Percentiles rank a stretch among this genome's conserved stretches.
Conservation (phyloP, 2,797 vertebrate genomes). For the Diplodus puntazzo region DNA sequence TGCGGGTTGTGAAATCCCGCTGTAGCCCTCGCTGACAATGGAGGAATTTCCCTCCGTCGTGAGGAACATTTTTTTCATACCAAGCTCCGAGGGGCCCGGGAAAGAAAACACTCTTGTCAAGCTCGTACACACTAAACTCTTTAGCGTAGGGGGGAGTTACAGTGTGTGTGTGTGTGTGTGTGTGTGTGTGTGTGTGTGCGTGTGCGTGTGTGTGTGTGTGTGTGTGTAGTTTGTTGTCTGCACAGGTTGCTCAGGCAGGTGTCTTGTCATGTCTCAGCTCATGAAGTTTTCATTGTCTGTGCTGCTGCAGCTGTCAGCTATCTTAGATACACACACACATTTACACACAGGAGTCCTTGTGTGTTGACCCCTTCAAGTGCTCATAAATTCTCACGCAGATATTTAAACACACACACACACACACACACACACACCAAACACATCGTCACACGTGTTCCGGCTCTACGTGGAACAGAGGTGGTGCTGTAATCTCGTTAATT, state of each 20-base stretch:
- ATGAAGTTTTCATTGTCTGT: constrained; percentile 54
- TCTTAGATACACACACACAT: constrained; percentile 21
- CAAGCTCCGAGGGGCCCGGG: constrained; percentile 64
- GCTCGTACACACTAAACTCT: constrained; percentile 61
- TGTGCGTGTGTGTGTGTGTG: neutral
- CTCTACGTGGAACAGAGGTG: constrained; percentile 23
- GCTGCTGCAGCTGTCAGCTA: constrained; percentile 34
- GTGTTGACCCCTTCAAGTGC: constrained; percentile 52
- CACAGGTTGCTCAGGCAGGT: constrained; percentile 54
- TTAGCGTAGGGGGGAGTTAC: constrained; percentile 36
- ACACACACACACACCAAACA: constrained; percentile 6
- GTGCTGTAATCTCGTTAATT: constrained; percentile 56
- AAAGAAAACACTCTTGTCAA: constrained; percentile 69
- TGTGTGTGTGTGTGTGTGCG: constrained; percentile 20
- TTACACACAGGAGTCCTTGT: constrained; percentile 36
- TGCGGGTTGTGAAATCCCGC: constrained; percentile 68
- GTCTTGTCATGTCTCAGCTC: constrained; percentile 61
- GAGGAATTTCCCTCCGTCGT: constrained; percentile 79
- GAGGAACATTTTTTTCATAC: constrained; percentile 80
- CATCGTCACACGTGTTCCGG: constrained; percentile 46
- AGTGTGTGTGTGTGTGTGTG: constrained; percentile 24
- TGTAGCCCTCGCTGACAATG: constrained; percentile 62
- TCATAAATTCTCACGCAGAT: constrained; percentile 61
- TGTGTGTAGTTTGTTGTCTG: constrained; percentile 43
- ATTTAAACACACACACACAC: constrained; percentile 62